phyloP scores from a whole-genome alignment of 2,113 vertebrate genomes.

The Urocolius indicus region DNA sequence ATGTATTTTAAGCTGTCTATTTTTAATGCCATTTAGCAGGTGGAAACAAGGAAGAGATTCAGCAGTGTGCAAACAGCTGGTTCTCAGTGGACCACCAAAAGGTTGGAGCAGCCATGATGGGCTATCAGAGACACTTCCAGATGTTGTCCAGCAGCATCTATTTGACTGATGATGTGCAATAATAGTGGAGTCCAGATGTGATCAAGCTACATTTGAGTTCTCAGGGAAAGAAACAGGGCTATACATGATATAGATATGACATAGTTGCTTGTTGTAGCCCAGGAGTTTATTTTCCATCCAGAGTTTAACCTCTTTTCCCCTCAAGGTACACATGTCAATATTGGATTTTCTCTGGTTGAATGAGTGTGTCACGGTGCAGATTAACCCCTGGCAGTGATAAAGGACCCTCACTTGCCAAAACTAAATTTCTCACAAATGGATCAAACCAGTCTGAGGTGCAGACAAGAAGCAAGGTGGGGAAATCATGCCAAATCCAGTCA shows the following conservation, averaged over 20 bases:
- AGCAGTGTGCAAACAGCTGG: background rate
- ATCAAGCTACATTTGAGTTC: background rate
- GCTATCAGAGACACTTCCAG: background rate
- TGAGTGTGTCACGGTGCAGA: slow-evolving; percentile 74
- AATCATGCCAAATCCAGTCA: slow-evolving; percentile 65
- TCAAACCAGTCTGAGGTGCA: slow-evolving; percentile 67
- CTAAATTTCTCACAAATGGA: slow-evolving; percentile 74
- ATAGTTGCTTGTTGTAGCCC: background rate
- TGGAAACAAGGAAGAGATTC: slow-evolving; percentile 33
- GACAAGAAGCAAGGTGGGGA: slow-evolving; percentile 39
- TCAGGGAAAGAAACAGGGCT: background rate
- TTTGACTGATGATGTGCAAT: background rate
- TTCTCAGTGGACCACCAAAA: background rate
- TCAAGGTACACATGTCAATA: slow-evolving; percentile 78
- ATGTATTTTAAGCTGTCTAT: background rate
- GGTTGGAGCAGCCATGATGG: slow-evolving; percentile 15
- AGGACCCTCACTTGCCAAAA: slow-evolving; percentile 74
- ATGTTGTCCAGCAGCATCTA: slow-evolving; percentile 25
- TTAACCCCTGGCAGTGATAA: slow-evolving; percentile 77
- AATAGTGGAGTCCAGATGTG: slow-evolving; percentile 21
- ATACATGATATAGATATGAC: slow-evolving; percentile 22
- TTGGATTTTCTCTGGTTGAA: slow-evolving; percentile 79
- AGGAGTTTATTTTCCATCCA: slow-evolving; percentile 59
- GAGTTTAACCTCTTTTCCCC: slow-evolving; percentile 68
- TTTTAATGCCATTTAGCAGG: slow-evolving; percentile 34